Base-by-base conservation (phyloP, 2,888 invertebrate species). In the Bugulina stolonifera region DNA sequence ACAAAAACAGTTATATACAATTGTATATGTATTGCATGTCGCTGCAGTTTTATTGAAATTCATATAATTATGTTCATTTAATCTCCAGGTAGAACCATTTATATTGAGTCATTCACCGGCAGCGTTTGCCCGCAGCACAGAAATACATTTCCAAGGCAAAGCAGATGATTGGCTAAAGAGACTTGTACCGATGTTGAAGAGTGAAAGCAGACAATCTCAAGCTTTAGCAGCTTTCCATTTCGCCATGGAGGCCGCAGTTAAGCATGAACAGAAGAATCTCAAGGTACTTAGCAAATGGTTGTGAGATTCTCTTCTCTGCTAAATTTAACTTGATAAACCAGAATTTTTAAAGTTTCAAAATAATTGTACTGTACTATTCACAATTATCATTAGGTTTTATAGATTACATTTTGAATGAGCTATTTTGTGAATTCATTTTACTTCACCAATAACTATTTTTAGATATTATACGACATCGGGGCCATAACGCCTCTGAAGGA, bases 211-310 rank as follows among this genome's bases (percentile, higher is more conserved):
- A 82, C 98, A 98, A 85, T 97, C 98, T 0, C 89, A 95, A 79
- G 95, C 94, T 82, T 86, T 99, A 78, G 98, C 97, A 1, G 96
- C 98, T 52, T 99, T 98, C 84, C 99, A 99, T 83, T 88, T 97
- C 84, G 96, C 96, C 81, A 96, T 99, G 95, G 99, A 99, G 85
- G 97, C 98, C 18, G 94, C 94, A 54, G 97, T 99, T 72, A 98
- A 98, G 84, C 93, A 94, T 79, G 83, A 83, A 73, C 83, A 83
- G 73, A 84, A 79, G 75, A 84, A 81, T 79, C 82, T 78, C 71
- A 81, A 80, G 78, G 82, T 82, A 64, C 5, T 22, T n/a, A 18
- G 18, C 14, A n/a, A 5, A n/a, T n/a, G n/a, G n/a, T n/a, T n/a
- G n/a, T n/a, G n/a, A n/a, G n/a, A n/a, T n/a, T n/a, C n/a, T n/a